Evolutionary conservation across 2,113 vertebrate species (phyloP).

Genomic region (Pungitius pungitius): DNA sequence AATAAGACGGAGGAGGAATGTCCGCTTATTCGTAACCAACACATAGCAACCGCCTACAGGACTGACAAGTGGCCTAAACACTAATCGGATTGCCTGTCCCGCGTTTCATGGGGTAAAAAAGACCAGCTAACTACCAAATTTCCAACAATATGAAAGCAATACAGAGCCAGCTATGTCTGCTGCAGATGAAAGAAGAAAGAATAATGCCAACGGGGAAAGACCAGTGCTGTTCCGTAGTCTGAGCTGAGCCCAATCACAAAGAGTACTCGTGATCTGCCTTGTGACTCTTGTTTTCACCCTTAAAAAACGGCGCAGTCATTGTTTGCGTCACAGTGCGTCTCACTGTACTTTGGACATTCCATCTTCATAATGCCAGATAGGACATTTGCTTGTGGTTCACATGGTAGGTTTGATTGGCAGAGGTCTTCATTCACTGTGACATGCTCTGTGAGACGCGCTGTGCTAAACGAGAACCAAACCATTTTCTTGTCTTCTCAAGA

Average conservation of each 20-base stretch:
- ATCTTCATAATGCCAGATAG: slow-evolving; percentile 26
- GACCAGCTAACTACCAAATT: slow-evolving; percentile 25
- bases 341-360: slow-evolving; percentile 66
- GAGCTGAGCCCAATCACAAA: slow-evolving; percentile 23
- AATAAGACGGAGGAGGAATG: neutral
- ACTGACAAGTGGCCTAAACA: slow-evolving; percentile 14
- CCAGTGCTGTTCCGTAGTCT: neutral
- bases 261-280: slow-evolving; percentile 16
- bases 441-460: slow-evolving; percentile 8
- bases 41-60: neutral
- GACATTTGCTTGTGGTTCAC: neutral
- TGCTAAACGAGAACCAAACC: slow-evolving; percentile 48
- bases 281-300: slow-evolving; percentile 51
- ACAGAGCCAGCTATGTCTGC: slow-evolving; percentile 53
- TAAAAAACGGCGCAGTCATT: slow-evolving; percentile 15
- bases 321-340: slow-evolving; percentile 13
- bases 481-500: slow-evolving; percentile 7
- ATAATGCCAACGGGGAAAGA: slow-evolving; percentile 28
- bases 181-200: neutral
- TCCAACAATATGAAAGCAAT: neutral
- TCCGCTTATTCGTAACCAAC: neutral
- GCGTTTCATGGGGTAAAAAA: neutral
- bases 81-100: slow-evolving; percentile 19
- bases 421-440: slow-evolving; percentile 22
- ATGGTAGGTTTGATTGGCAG: neutral